phyloP scores from a whole-genome alignment of 2,113 vertebrate species.

The Grallaria varia region DNA sequence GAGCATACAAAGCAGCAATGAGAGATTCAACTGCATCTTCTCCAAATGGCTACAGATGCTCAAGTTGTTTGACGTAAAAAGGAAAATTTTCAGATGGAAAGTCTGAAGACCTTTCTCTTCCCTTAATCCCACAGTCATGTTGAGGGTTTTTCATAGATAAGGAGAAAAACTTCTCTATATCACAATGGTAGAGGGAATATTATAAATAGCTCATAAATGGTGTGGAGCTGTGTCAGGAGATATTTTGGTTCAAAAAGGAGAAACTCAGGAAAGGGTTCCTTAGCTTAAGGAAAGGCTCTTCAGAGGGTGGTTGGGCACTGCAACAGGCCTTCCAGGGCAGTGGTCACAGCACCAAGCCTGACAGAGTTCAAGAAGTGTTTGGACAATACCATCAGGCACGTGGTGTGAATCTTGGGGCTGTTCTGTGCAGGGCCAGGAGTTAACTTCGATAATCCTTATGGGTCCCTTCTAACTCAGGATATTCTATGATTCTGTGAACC shows the following conservation, averaged over 20 bases:
- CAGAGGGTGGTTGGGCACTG: neutral
- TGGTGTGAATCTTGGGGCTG: neutral
- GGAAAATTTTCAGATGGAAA: neutral
- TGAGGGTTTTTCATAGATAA: neutral
- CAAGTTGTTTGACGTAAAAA: neutral
- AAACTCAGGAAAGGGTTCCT: neutral
- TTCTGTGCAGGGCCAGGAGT: neutral
- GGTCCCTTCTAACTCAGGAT: neutral
- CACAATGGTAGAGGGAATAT: neutral
- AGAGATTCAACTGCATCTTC: neutral
- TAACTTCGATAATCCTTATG: neutral
- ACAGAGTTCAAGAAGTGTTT: neutral
- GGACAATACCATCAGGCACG: fast-evolving
- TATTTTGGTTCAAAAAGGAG: neutral
- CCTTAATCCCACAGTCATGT: fast-evolving
- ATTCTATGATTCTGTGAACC: neutral
- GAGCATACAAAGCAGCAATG: neutral
- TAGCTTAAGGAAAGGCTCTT: neutral
- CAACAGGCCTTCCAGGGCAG: neutral
- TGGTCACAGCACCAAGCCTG: neutral
- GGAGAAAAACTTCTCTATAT: neutral
- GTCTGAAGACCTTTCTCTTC: neutral
- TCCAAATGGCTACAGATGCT: neutral
- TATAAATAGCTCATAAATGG: neutral
- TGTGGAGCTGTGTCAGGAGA: neutral